phyloP scores from a whole-genome alignment of 2,888 invertebrate species.

The Andrena praecox region DNA sequence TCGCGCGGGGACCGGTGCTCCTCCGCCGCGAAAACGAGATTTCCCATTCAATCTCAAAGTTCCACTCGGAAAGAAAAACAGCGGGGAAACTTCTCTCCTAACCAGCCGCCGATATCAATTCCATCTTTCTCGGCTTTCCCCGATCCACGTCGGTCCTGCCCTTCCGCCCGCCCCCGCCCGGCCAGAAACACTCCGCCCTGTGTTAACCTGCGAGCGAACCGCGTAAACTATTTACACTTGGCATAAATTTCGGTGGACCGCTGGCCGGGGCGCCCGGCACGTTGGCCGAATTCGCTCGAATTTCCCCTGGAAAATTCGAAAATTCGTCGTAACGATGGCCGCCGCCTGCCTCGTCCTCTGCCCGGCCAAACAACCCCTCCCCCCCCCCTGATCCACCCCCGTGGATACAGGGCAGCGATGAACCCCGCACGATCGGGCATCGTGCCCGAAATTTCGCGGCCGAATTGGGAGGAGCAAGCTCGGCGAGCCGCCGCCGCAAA shows the following conservation, averaged over 20 bases:
- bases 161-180: neutral
- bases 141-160: no score
- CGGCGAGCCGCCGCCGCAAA: constrained; percentile 67
- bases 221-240: constrained; percentile 68
- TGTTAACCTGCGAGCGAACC: constrained; percentile 9
- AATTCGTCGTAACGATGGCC: constrained; percentile 51
- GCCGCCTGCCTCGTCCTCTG: neutral
- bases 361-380: neutral
- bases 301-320: constrained; percentile 65
- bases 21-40: constrained; percentile 24
- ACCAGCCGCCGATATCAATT: constrained; percentile 18
- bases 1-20: neutral
- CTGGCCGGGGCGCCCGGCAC: constrained; percentile 18
- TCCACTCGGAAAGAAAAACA: neutral
- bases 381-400: neutral
- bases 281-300: constrained; percentile 50
- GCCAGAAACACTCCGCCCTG: constrained; percentile 4
- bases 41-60: constrained; percentile 10
- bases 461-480: constrained; percentile 59
- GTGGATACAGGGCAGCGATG: constrained; percentile 22
- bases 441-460: constrained; percentile 62
- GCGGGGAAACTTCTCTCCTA: neutral
- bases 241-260: constrained; percentile 72
- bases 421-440: constrained; percentile 44
- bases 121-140: neutral